Base-by-base conservation (phyloP, 2,888 invertebrate genomes). In the Leptopterna dolabrata region DNA sequence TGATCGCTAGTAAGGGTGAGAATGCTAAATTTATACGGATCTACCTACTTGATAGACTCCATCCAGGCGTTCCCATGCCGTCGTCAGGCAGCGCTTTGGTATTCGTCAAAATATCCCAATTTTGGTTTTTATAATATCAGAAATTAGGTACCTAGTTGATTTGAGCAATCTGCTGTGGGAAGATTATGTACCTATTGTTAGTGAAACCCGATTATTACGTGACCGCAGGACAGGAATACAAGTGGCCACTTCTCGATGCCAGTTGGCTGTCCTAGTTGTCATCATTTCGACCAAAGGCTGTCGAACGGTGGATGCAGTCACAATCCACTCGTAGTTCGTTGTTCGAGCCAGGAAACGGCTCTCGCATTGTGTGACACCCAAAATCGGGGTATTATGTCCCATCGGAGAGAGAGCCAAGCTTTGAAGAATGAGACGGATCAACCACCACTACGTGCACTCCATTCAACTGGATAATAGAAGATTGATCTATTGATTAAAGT, bases 401-500 rank as follows among this genome's bases (percentile, higher is more conserved):
- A 24, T 63, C 11, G 63, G 63, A 63, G 63, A 9, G 63, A 63
- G 24, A 19, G 63, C n/a, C 63, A 19, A 63, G 63, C 63, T 63
- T 27, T 63, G 63, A 19, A 19, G 63, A 63, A 24, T 24, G 63
- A 63, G 63, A 63, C 63, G 63, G 63, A 63, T 63, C 63, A 63
- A 63, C n/a, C 73, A 36, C 41, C 55, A 55, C 81, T 81, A 81
- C 81, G 51, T 81, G 55, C 81, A 81, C 19, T 14, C 30, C 55
- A 81, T 81, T 81, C 47, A 81, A 16, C 45, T 24, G 73, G 45
- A 85, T 85, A 85, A 85, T 76, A 73, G 85, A 85, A 85, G 85
- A 85, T 85, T 85, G 85, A 85, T 85, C 85, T 85, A 85, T 85
- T 73, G 85, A 85, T 85, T 85, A 71, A 85, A 85, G 85, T 85